Evolutionary conservation across 2,888 invertebrate genomes (phyloP), one percentile per base, ranked within the genome.

Genomic region (Linhomoeus sp.): DNA sequence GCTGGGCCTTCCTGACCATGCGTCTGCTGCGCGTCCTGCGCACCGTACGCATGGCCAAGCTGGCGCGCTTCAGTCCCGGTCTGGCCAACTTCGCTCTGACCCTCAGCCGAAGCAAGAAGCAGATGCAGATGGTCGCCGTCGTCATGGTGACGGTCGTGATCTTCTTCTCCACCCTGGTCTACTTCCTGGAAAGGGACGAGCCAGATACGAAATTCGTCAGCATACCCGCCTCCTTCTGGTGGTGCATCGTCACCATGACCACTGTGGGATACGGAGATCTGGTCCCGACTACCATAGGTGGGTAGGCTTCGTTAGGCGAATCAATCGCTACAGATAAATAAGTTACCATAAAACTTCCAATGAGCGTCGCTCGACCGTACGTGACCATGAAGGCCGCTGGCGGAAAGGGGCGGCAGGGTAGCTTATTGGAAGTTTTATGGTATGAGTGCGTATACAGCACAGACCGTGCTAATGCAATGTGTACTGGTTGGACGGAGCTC

Each of bases 191-290:
- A 43, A 54, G 54, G 43, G 61, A 61, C 49, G 60, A 59, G 42
- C 59, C 59, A 1, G 52, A 56, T 43, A 61, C 60, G 24, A 58
- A 57, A 43, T 61, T 62, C 53, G 60, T 56, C 7, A 58, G 57
- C 17, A 61, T 61, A 22, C 61, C 61, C 2, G 60, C 59, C 1
- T 60, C 61, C 0, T 62, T 60, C 51, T 61, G 61, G 60, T 61
- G 59, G 58, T 57, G 38, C 38, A 38, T 38, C 38, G 38, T 38
- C 17, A 38, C 38, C 19, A n/a, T n/a, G n/a, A n/a, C n/a, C n/a
- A n/a, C n/a, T n/a, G n/a, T n/a, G n/a, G n/a, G n/a, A n/a, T n/a
- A 38, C n/a, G 38, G n/a, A n/a, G n/a, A n/a, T n/a, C n/a, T n/a
- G n/a, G n/a, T n/a, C n/a, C n/a, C n/a, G n/a, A n/a, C n/a, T n/a